Conservation (phyloP, 2,113 vertebrate species). For the Tenrec ecaudatus region DNA sequence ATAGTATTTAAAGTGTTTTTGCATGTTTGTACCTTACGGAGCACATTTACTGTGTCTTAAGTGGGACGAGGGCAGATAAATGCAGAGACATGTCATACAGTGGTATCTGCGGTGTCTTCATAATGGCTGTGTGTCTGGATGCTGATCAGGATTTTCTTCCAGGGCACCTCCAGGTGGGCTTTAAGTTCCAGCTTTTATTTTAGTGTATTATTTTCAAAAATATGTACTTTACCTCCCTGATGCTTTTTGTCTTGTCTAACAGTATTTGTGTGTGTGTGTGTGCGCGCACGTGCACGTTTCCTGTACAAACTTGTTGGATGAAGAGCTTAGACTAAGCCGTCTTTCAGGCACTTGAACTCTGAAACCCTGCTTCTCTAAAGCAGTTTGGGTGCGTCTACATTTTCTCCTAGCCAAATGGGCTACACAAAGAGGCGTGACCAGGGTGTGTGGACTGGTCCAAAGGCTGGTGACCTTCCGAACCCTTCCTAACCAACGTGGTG, state of each 20-base stretch:
- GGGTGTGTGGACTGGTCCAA: background rate
- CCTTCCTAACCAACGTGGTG: background rate
- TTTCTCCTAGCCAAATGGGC: background rate
- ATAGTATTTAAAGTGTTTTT: too few relatives aligned
- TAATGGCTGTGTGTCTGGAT: background rate
- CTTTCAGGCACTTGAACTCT: background rate
- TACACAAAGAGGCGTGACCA: background rate
- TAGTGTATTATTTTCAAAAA: constrained; percentile 9
- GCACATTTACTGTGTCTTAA: too few relatives aligned
- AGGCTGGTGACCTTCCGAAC: background rate
- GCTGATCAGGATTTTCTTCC: background rate
- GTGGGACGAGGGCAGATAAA: too few relatives aligned
- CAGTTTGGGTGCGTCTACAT: background rate
- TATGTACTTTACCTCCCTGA: background rate
- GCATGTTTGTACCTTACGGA: too few relatives aligned
- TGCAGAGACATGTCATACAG: too few relatives aligned
- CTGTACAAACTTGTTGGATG: background rate
- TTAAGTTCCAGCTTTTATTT: background rate
- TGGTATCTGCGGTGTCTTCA: background rate
- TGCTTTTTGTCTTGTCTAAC: background rate
- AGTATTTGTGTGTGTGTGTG: constrained; percentile 9
- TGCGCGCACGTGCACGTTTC: constrained; percentile 43
- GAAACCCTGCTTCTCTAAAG: background rate
- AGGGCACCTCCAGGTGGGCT: background rate
- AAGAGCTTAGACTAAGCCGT: constrained; percentile 20